Base-by-base conservation (phyloP, 2,888 invertebrate genomes). In the Theodoxus fluviatilis region DNA sequence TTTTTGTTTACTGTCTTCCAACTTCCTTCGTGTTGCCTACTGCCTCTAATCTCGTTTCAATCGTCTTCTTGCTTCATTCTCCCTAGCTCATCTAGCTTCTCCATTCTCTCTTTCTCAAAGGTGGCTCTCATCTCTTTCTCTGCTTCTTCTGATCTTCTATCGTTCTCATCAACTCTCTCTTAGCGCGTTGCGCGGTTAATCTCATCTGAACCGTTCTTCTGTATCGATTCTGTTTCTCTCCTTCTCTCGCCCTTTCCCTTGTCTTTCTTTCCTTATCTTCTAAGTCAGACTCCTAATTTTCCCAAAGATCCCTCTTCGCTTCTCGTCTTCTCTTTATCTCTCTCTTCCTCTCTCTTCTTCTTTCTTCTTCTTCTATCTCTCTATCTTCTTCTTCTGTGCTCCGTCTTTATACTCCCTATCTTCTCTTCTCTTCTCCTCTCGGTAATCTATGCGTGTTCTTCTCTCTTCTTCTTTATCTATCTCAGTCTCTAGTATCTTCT, bases 241-340 rank as follows among this genome's bases (percentile, higher is more conserved):
- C 33, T 22, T 63, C 35, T 63, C 22, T 63, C 35, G 18, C 35
- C 33, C 63, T 63, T 35, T 33, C 35, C 35, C 47, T 43, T 43
- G 40, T 35, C 43, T 35, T 66, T 43, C 18, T 43, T 66, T 18
- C 31, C 47, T 22, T 28, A 15, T 28, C 15, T 35, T 43, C 66
- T 66, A 18, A n/a, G 12, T 28, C 15, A 47, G 6, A 47, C 66
- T 67, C 28, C 28, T 67, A 31, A 31, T n/a, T 67, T 57, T 57
- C 9, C 22, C 37, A 7, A 28, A 18, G 6, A 28, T 43, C 43
- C 40, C 33, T 25, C 25, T 25, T 61, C n/a, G 28, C n/a, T 31
- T 33, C 12, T 47, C 22, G 61, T 40, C 64, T 37, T n/a, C 69
- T 65, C 64, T 33, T 38, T 25, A 22, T 28, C 18, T 38, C 9